These are phyloP conservation scores for Agriopis marginaria DNA, from an alignment of 2,888 invertebrate species.

Conservation along the genomic window DNA sequence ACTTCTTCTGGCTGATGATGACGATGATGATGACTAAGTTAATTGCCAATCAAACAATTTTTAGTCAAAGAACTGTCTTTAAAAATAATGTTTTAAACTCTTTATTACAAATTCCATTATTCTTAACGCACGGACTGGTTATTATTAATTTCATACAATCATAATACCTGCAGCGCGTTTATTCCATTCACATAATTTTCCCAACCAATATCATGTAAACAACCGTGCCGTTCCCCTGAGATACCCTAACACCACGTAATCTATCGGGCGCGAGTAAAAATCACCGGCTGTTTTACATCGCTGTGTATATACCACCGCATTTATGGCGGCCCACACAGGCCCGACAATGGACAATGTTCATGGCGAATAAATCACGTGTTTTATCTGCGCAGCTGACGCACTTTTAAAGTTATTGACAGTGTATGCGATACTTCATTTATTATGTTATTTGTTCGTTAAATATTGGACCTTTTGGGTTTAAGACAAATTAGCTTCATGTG, in stretches of 20 bases:
- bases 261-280: constrained; percentile 61
- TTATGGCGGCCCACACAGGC: constrained; percentile 56
- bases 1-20: no score
- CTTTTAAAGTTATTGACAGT: constrained; percentile 70
- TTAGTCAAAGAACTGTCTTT: background rate
- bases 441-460: constrained; percentile 28
- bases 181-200: constrained; percentile 44
- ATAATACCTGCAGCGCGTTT: constrained; percentile 30
- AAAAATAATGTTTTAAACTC: background rate
- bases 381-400: constrained; percentile 67
- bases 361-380: constrained; percentile 69
- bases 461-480: constrained; percentile 37
- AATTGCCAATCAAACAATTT: background rate
- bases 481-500: constrained; percentile 31
- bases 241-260: constrained; percentile 59
- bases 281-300: constrained; percentile 61
- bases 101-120: constrained; percentile 3
- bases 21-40: no score
- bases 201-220: constrained; percentile 47
- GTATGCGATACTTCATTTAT: constrained; percentile 57
- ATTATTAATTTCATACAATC: constrained; percentile 23
- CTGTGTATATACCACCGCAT: constrained; percentile 53
- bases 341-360: constrained; percentile 69
- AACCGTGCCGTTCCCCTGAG: constrained; percentile 45
- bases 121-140: constrained; percentile 12